Conservation (phyloP, 2,797 vertebrate species). For the Pogoniulus pusillus region DNA sequence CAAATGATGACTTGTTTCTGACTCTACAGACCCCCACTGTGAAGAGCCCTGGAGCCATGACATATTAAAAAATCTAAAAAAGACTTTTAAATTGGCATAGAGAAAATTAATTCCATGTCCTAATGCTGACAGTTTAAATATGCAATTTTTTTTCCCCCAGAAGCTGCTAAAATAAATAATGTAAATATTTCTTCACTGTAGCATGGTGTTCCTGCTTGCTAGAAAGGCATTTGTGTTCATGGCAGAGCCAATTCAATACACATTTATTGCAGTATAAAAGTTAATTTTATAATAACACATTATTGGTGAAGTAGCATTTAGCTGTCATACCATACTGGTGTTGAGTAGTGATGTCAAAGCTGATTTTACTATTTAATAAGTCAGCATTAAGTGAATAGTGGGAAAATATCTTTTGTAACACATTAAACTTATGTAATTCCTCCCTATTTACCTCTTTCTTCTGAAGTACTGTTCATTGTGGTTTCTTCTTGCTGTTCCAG, state of each 20-base stretch:
- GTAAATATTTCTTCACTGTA: constrained; percentile 21
- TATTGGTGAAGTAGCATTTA: constrained; percentile 36
- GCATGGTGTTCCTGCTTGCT: background rate
- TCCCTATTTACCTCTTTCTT: background rate
- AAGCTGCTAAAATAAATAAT: constrained; percentile 20
- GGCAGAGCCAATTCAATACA: background rate
- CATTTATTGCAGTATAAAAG: constrained; percentile 1
- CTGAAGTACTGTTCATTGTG: background rate
- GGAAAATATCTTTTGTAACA: background rate
- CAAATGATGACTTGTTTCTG: constrained; percentile 4
- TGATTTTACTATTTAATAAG: constrained; percentile 57
- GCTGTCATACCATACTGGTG: constrained; percentile 38
- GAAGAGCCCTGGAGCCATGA: constrained; percentile 38
- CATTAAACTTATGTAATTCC: background rate
- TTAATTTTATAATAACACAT: constrained; percentile 33
- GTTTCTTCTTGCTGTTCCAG: background rate
- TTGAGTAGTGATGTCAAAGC: constrained; percentile 46
- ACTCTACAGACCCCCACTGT: constrained; percentile 8
- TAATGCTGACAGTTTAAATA: constrained; percentile 35
- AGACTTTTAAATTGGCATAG: background rate
- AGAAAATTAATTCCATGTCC: constrained; percentile 44
- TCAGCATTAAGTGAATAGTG: background rate
- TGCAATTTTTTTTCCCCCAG: background rate
- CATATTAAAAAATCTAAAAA: background rate
- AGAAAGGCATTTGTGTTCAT: background rate